These are phyloP conservation scores for Sebastes schlegelii DNA, from an alignment of 2,113 vertebrate genomes.

Conservation along the genomic window DNA sequence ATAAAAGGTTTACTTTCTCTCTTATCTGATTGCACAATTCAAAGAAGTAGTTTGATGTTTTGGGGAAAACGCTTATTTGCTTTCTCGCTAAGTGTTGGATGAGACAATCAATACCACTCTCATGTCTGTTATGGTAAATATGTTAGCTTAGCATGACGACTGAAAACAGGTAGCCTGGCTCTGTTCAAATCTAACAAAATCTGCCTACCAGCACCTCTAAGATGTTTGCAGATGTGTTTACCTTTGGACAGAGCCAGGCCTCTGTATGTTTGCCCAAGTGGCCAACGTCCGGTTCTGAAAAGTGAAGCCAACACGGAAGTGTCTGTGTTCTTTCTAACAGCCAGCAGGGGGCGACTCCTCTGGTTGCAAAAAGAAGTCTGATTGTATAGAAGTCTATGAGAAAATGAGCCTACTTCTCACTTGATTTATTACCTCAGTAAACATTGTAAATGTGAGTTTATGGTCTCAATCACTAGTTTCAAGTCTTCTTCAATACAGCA, in stretches of 20 bases:
- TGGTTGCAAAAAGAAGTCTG: no score
- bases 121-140: background rate
- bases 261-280: background rate
- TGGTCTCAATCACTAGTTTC: no score
- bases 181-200: background rate
- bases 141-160: background rate
- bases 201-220: background rate
- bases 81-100: background rate
- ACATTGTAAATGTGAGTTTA: no score
- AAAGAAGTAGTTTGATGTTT: slow-evolving; percentile 5
- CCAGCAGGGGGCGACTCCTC: no score
- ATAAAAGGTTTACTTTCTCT: slow-evolving; percentile 10
- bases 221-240: background rate
- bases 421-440: no score
- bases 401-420: no score
- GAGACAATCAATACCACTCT: background rate
- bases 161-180: background rate
- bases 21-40: background rate
- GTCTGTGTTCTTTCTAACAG: no score
- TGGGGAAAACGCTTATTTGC: background rate
- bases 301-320: no score
- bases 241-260: background rate
- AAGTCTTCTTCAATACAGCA: no score
- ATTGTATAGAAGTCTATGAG: no score
- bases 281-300: no score